These are phyloP conservation scores for Tenodera sinensis DNA, from an alignment of 2,888 invertebrate species.

Conservation along the genomic window DNA sequence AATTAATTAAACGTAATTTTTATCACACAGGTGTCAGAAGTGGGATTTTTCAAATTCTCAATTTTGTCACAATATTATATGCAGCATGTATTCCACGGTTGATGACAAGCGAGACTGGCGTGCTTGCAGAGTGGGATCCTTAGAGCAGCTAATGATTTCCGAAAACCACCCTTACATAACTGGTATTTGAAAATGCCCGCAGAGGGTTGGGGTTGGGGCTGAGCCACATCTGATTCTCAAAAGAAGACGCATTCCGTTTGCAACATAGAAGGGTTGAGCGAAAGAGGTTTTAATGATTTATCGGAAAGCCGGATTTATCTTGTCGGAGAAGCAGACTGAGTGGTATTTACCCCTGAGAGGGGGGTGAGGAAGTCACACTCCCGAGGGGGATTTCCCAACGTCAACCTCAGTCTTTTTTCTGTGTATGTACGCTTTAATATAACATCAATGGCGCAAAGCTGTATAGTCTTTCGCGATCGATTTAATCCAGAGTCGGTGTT, in stretches of 20 bases:
- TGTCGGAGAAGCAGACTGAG: background rate
- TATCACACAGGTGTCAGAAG: too few relatives aligned
- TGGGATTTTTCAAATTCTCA: too few relatives aligned
- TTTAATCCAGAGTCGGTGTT: background rate
- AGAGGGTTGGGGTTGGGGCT: too few relatives aligned
- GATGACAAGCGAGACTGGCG: background rate
- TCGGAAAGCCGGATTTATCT: background rate
- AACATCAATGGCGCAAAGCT: background rate
- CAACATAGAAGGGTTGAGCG: background rate
- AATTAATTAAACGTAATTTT: too few relatives aligned
- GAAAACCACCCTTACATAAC: background rate
- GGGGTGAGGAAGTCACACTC: background rate
- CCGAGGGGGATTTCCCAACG: background rate
- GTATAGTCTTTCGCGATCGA: background rate
- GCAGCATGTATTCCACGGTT: background rate
- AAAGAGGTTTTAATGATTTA: background rate
- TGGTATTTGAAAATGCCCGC: background rate
- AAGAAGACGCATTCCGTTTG: background rate
- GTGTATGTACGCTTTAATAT: background rate
- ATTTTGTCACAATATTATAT: background rate
- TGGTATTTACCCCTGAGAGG: background rate
- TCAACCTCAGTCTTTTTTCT: background rate
- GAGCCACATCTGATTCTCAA: background rate
- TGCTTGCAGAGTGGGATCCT: background rate
- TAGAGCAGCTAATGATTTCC: background rate